These are phyloP conservation scores for Brachionus angularis DNA, from an alignment of 1,140 invertebrate species.

Conservation along the genomic window DNA sequence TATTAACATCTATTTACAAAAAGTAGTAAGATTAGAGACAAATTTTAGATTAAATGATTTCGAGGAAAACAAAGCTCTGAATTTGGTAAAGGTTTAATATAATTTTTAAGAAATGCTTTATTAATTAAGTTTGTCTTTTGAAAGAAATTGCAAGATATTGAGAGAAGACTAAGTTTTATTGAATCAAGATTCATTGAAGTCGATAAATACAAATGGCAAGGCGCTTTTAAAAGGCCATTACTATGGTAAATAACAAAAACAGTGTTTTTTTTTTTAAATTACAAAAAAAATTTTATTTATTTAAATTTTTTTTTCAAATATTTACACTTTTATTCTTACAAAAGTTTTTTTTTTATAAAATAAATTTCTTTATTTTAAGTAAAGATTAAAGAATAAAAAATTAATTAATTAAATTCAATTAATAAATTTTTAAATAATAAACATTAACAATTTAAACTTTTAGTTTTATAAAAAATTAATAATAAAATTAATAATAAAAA, in stretches of 20 bases:
- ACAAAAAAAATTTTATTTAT: neutral
- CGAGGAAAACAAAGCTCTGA: no score
- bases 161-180: conserved; percentile 6
- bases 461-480: neutral
- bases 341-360: no score
- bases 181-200: conserved; percentile 19
- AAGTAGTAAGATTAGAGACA: neutral
- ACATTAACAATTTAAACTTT: neutral
- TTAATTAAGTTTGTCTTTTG: neutral
- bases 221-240: conserved; percentile 8
- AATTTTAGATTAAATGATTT: conserved; percentile 6
- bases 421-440: no score
- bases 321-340: no score
- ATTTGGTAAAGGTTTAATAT: no score
- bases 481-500: neutral
- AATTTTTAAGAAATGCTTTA: neutral
- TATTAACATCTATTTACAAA: neutral
- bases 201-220: conserved; percentile 3
- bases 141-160: conserved; percentile 5
- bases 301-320: no score
- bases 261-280: neutral
- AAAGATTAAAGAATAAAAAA: no score
- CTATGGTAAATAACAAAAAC: neutral
- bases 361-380: no score
- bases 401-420: no score